phyloP scores from a whole-genome alignment of 1,140 invertebrate genomes.

The Heliconius hewitsoni region DNA sequence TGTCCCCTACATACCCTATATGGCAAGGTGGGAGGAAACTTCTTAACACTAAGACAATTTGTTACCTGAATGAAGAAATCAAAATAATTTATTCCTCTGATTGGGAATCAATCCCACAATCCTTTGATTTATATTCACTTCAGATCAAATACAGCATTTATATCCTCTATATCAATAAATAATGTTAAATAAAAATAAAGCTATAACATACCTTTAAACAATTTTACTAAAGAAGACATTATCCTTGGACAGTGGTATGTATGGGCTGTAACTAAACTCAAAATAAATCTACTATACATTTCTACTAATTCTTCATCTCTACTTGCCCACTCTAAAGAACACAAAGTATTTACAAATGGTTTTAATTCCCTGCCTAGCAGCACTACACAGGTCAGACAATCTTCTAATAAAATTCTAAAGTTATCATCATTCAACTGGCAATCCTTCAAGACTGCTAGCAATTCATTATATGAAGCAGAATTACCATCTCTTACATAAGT shows the following conservation, averaged over 20 bases:
- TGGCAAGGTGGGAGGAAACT: too few relatives aligned
- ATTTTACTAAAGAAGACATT: constrained; percentile 64
- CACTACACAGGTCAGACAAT: constrained; percentile 68
- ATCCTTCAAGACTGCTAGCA: constrained; percentile 70
- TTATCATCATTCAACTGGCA: constrained; percentile 70
- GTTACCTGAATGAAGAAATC: too few relatives aligned
- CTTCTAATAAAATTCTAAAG: constrained; percentile 66
- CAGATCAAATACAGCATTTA: too few relatives aligned
- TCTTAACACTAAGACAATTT: too few relatives aligned
- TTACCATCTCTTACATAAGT: constrained; percentile 58
- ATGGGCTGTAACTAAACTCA: constrained; percentile 74
- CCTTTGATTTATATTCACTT: too few relatives aligned
- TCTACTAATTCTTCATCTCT: constrained; percentile 60
- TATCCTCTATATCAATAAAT: not conserved
- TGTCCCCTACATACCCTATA: too few relatives aligned
- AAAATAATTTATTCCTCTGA: too few relatives aligned
- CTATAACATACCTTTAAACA: constrained; percentile 67
- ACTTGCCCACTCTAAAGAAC: constrained; percentile 64
- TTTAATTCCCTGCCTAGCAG: constrained; percentile 66
- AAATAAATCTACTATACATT: constrained; percentile 63
- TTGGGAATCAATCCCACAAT: too few relatives aligned
- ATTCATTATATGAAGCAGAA: constrained; percentile 61
- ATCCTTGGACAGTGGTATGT: constrained; percentile 73
- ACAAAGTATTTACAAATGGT: constrained; percentile 67
- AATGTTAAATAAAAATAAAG: not conserved